Evolutionary conservation across 1,140 invertebrate genomes (phyloP).

Genomic region (Scaptomyza pallida): DNA sequence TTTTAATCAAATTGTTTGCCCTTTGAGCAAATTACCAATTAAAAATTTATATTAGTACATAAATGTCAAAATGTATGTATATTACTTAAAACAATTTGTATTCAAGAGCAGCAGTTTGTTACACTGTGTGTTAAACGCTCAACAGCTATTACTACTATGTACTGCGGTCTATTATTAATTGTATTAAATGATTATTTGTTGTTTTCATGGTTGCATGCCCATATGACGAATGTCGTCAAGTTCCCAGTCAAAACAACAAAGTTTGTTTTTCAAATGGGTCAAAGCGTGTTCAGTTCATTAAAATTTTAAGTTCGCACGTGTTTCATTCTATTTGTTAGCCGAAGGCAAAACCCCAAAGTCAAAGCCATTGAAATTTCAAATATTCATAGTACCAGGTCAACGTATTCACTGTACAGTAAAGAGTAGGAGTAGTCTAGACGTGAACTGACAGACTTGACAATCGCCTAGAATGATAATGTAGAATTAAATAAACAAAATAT

Average conservation of each 20-base stretch:
- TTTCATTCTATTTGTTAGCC: neutral
- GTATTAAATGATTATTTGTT: neutral
- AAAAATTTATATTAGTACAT: neutral
- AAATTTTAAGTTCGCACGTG: slow-evolving; percentile 3
- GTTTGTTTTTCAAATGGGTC: neutral
- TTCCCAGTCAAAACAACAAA: slow-evolving; percentile 2
- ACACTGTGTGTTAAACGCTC: neutral
- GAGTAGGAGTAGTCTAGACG: neutral
- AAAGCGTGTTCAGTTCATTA: neutral
- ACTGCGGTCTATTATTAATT: neutral
- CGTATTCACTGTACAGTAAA: neutral
- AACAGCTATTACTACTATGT: too few relatives aligned
- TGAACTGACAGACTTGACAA: too few relatives aligned
- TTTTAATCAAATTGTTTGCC: neutral
- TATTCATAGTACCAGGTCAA: neutral
- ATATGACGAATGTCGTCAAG: neutral
- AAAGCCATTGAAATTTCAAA: neutral
- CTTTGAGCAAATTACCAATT: neutral
- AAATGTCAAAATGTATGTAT: too few relatives aligned
- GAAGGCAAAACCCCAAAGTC: neutral
- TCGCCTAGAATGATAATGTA: too few relatives aligned
- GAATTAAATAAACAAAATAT: too few relatives aligned
- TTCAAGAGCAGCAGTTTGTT: too few relatives aligned
- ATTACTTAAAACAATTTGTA: neutral
- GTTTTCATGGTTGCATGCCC: neutral